Evolutionary conservation across 1,140 invertebrate genomes (phyloP), one percentile per base, ranked within the genome.

Genomic region (Drosophila jambulina): DNA sequence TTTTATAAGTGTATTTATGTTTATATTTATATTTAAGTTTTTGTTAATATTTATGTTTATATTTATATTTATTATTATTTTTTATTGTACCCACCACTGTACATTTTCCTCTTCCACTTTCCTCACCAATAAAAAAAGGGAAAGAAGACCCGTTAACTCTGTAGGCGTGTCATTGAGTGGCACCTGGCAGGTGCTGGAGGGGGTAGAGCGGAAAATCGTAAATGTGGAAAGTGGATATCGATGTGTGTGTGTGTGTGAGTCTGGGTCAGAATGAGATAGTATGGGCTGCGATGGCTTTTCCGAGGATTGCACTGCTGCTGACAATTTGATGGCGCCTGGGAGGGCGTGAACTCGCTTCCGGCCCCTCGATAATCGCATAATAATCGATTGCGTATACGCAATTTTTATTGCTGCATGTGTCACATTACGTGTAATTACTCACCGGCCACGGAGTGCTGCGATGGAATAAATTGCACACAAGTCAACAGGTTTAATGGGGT

Each of bases 351-450:
- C 9, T 19, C 36, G 53, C 17, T 29, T n/a, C 54, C 57, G 27
- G 49, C 42, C 42, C 23, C 40, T 49, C 69, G 32, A 49, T 71
- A 58, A 56, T 38, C 38, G 43, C 27, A 48, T 38, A 49, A 23
- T 51, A 67, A 71, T 71, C 53, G 43, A 49, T 58, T 57, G 27
- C 61, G 74, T 75, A 59, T 63, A 59, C 67, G 57, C 72, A 58
- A 75, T 72, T 67, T 71, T 72, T 62, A 82, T 77, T 67, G 78
- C 68, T 74, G 45, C 27, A 13, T 23, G 42, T 68, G 43, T 63
- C 62, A 45, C 34, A 27, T 61, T 65, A 59, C 62, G 53, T 43
- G 56, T 45, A 58, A 65, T 61, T 65, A 23, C 45, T 40, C 32
- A 32, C 8, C 21, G 53, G 17, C 9, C 19, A 10, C 6, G 13